Conservation (phyloP, 1,140 invertebrate species). For the Oryctes rhinoceros region DNA sequence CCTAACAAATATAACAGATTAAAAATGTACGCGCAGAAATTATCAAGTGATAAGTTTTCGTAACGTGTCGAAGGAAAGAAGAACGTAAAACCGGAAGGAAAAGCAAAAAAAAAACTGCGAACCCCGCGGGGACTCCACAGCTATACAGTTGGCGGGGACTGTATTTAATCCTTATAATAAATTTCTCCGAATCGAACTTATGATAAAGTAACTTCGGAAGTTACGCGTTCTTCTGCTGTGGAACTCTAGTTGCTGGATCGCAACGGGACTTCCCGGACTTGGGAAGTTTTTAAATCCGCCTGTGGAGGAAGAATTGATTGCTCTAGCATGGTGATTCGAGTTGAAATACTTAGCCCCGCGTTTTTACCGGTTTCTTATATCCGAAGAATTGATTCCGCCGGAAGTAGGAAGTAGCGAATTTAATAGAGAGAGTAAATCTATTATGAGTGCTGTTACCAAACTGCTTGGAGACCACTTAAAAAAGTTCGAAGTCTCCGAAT, state of each 20-base stretch:
- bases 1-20: background rate
- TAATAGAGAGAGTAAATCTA: background rate
- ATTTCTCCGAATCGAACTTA: constrained; percentile 18
- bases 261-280: constrained; percentile 2
- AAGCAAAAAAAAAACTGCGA: background rate
- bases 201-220: constrained; percentile 1
- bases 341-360: background rate
- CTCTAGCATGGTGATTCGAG: background rate
- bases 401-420: background rate
- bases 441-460: background rate
- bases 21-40: background rate
- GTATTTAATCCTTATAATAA: constrained; percentile 13
- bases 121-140: background rate
- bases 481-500: background rate
- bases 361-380: background rate
- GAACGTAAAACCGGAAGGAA: background rate
- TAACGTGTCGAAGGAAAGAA: background rate
- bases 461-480: background rate
- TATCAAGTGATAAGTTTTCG: background rate
- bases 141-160: background rate
- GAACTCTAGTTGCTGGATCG: background rate
- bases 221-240: background rate
- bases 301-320: background rate
- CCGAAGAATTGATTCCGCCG: background rate
- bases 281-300: constrained; percentile 11